Base-by-base conservation (phyloP, 2,888 invertebrate species). In the Smittia sp. region DNA sequence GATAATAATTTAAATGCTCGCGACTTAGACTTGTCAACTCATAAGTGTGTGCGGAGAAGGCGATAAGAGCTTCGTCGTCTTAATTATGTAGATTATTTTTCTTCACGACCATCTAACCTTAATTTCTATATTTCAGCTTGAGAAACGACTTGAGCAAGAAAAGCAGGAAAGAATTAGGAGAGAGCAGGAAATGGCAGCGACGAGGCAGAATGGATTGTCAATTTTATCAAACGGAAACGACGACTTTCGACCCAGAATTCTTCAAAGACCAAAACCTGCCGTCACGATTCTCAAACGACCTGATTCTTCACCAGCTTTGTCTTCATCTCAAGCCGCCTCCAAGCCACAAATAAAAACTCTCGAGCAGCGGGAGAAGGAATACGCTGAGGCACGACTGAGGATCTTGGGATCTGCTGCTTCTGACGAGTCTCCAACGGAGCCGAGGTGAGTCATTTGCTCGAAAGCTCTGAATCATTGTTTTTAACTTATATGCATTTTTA, bases 301-400 rank as follows among this genome's bases (percentile, higher is more conserved):
- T 11, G 62, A 63, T 6, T 62, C 62, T 9, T 39, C 38, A 15
- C 15, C 62, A 2, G n/a, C 72, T 7, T 38, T 41, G n/a, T 32
- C 38, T 24, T 58, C 27, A 27, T 25, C 65, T 7, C 54, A 72
- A 52, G 4, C 6, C 38, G 38, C 6, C 22, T 58, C 87, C 65
- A 85, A 85, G 77, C 89, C 90, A 77, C 93, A 92, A 52, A 90
- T 93, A 74, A 93, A 93, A 82, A 90, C 93, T 62, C 83, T 93
- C 63, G 90, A 92, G 83, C 93, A 97, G 86, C 86, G 96, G 78
- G 95, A 96, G 82, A 93, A 94, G 79, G 96, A 95, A 79, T 97
- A 97, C 80, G 95, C 95, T 13, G 92, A 95, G 81, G 96, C 96
- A 20, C 87, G 96, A 77, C 86, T 93, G 76, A 86, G 96, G 79